Evolutionary conservation across 2,888 invertebrate genomes (phyloP).

Genomic region (Rhingia rostrata): DNA sequence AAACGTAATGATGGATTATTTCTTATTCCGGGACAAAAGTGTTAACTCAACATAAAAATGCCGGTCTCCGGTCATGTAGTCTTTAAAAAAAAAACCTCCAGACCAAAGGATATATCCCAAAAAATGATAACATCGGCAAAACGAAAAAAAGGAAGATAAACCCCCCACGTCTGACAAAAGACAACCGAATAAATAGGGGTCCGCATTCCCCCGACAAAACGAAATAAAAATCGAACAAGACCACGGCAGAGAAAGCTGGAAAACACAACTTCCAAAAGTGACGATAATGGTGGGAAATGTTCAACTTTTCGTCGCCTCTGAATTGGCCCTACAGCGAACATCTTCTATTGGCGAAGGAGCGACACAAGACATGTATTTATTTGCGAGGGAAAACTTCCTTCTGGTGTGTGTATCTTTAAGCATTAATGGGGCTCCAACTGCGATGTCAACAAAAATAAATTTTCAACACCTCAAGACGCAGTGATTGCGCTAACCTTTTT

Average conservation of each 20-base stretch:
- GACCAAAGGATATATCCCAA: slow-evolving; percentile 1
- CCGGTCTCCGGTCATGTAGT: slow-evolving; percentile 26
- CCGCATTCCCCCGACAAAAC: not conserved
- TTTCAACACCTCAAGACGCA: slow-evolving; percentile 10
- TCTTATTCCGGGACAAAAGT: slow-evolving; percentile 60
- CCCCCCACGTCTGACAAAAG: not conserved
- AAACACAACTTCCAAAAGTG: slow-evolving; percentile 65
- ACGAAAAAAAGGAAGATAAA: not conserved
- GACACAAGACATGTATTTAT: slow-evolving; percentile 17
- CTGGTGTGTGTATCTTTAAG: slow-evolving; percentile 27
- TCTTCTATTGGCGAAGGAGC: slow-evolving; percentile 14
- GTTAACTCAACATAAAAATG: slow-evolving; percentile 70
- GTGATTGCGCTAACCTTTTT: slow-evolving; percentile 37
- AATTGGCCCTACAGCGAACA: slow-evolving; percentile 52
- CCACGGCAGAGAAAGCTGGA: slow-evolving; percentile 6
- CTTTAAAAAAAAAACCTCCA: slow-evolving; percentile 4
- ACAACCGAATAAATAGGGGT: slow-evolving; percentile 53
- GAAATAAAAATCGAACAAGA: slow-evolving; percentile 15
- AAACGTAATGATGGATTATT: slow-evolving; percentile 66
- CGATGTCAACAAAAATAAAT: slow-evolving; percentile 52
- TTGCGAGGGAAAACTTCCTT: slow-evolving; percentile 47
- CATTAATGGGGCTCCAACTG: slow-evolving; percentile 55
- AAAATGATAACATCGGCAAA: slow-evolving; percentile 44
- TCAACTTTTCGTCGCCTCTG: slow-evolving; percentile 69
- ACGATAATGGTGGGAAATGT: slow-evolving; percentile 72